A percentile compares a stretch with the other conserved stretches of the same genome.
phyloP scores from a whole-genome alignment of 2,113 vertebrate genomes.

The Neodon shergylaensis region DNA sequence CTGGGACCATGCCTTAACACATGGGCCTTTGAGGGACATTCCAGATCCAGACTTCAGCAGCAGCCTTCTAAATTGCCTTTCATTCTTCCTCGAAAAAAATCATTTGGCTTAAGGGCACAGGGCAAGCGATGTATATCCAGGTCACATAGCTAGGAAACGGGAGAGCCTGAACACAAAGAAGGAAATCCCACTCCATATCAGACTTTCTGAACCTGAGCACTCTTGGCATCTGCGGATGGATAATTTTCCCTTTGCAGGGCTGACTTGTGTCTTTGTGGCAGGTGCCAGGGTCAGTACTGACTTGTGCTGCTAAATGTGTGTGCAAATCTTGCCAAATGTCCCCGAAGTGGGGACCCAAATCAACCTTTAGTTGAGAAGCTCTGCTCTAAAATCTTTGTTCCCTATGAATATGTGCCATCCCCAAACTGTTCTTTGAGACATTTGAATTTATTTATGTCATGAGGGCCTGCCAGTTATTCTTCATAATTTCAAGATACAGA shows the following conservation, averaged over 20 bases:
- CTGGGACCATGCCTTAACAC: not conserved
- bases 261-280: not conserved
- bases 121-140: not conserved
- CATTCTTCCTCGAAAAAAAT: not conserved
- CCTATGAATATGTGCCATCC: not conserved
- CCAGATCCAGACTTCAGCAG: not conserved
- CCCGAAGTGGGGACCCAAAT: not conserved
- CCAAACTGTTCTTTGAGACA: not conserved
- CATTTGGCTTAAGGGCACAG: not conserved
- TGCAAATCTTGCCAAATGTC: not conserved
- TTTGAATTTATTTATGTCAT: conserved; percentile 20
- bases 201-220: not conserved
- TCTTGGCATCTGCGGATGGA: not conserved
- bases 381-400: not conserved
- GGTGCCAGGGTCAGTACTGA: not conserved
- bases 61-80: not conserved
- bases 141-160: not conserved
- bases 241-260: not conserved
- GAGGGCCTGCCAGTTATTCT: not conserved
- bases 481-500: not conserved
- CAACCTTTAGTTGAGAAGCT: not conserved
- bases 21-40: not conserved
- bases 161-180: not conserved
- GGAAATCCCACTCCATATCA: not conserved
- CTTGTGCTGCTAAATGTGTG: not conserved